Evolutionary conservation across 2,797 vertebrate genomes (phyloP), one percentile per base, ranked within the genome.

Genomic region (Columba guinea): DNA sequence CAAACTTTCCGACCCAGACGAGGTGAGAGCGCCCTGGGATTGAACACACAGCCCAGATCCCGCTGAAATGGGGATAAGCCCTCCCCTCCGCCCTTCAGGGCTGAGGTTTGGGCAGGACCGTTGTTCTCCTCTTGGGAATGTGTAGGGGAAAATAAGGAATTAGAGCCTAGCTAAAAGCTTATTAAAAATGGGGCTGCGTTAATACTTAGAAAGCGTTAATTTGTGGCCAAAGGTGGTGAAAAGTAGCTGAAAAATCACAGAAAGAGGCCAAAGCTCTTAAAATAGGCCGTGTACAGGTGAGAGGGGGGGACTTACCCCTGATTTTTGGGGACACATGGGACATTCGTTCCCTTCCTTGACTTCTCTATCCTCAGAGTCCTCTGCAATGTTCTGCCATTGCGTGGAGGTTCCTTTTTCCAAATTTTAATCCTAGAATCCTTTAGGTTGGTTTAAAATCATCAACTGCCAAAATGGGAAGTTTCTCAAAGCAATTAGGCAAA

Each of bases 1-100:
- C 98, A 99, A 99, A 95, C 99, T 99, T 37, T 99, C 99, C 2
- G 99, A 99, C 98, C 99, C 99, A 65, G 99, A 99, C 13, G 99
- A 99, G 99, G 99, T 99, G 98, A 18, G 79, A 88, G 23, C 49
- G 30, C 37, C 28, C 27, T 46, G 67, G 13, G 75, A 69, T 53
- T 13, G 6, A 80, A 20, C 4, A 22, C 27, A 11, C 28, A 21
- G 34, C 39, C 14, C 44, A 55, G 22, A 86, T n/a, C 11, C 55
- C 12, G 11, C 46, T n/a, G 44, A 48, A 55, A 62, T 4, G 14
- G 17, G 11, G 59, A 44, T 53, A 51, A 80, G 19, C 5, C 5
- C 28, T 34, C 6, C 41, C 23, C 13, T 73, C 18, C 35, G 51
- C 18, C 37, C 53, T 73, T 73, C 35, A 8, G 23, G 51, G 18